Evolutionary conservation across 2,113 vertebrate species (phyloP).

Genomic region (Pongo abelii): DNA sequence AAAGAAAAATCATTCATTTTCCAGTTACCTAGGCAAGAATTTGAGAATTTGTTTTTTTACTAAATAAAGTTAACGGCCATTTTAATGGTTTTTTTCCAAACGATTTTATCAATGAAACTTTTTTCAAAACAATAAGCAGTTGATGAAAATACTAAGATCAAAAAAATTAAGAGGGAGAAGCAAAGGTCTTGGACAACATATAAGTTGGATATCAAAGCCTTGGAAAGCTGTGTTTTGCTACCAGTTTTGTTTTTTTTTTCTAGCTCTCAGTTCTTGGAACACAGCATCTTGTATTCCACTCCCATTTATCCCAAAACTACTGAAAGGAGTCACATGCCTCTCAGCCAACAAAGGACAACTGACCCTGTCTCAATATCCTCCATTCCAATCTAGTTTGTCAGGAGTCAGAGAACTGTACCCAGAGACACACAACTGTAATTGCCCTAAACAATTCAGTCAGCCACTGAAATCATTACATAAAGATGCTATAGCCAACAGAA

Average conservation of each 20-base stretch:
- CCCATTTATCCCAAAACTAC: not conserved
- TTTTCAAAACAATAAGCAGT: not conserved
- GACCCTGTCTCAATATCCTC: not conserved
- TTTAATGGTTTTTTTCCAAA: not conserved
- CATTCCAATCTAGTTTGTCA: not conserved
- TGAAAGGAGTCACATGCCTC: not conserved
- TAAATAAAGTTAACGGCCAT: not conserved
- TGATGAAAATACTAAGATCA: not conserved
- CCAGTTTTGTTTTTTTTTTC: not conserved
- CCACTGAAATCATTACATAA: not conserved
- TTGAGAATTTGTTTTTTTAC: not conserved
- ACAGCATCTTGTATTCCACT: not conserved
- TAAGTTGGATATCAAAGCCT: not conserved
- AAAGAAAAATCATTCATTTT: not conserved
- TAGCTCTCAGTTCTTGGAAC: not conserved
- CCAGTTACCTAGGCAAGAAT: not conserved
- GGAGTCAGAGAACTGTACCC: not conserved
- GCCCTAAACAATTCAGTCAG: not conserved
- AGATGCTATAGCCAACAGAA: not conserved
- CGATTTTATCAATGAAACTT: not conserved
- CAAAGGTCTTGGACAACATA: not conserved
- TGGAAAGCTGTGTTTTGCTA: not conserved
- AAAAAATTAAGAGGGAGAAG: not conserved
- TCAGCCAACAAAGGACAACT: not conserved
- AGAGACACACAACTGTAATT: not conserved